Conservation (phyloP, 2,888 invertebrate genomes). For the Parasteatoda lunata region DNA sequence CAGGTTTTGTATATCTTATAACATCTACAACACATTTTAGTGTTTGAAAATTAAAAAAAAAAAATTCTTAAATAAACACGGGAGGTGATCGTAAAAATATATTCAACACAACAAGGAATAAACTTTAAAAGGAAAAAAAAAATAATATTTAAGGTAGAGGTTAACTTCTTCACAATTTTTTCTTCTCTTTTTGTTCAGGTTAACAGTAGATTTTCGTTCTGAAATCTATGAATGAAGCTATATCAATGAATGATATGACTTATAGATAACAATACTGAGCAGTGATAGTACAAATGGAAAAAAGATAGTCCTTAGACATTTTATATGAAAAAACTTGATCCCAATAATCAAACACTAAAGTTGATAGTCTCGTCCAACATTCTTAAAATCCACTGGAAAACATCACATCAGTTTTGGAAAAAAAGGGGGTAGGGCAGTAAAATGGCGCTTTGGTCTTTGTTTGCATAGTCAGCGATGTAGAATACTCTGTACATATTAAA, state of each 20-base stretch:
- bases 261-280: slow-evolving; percentile 65
- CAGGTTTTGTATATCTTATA: no score
- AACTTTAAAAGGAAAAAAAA: slow-evolving; percentile 15
- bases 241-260: slow-evolving; percentile 65
- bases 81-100: background rate
- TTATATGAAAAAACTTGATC: slow-evolving; percentile 65
- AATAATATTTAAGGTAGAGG: slow-evolving; percentile 18
- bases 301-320: slow-evolving; percentile 41
- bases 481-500: slow-evolving; percentile 47
- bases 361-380: slow-evolving; percentile 38
- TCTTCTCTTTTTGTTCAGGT: slow-evolving; percentile 51
- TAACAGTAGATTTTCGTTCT: slow-evolving; percentile 34
- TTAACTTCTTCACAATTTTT: slow-evolving; percentile 49
- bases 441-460: slow-evolving; percentile 38
- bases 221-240: slow-evolving; percentile 51
- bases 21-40: background rate
- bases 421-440: background rate
- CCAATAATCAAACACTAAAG: slow-evolving; percentile 44
- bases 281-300: slow-evolving; percentile 54
- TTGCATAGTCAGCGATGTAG: background rate
- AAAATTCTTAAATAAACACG: background rate
- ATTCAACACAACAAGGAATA: slow-evolving; percentile 18
- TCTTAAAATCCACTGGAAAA: slow-evolving; percentile 12
- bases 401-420: slow-evolving; percentile 19
- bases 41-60: background rate